Base-by-base conservation (phyloP, 2,888 invertebrate genomes). In the Apodemia duryi region DNA sequence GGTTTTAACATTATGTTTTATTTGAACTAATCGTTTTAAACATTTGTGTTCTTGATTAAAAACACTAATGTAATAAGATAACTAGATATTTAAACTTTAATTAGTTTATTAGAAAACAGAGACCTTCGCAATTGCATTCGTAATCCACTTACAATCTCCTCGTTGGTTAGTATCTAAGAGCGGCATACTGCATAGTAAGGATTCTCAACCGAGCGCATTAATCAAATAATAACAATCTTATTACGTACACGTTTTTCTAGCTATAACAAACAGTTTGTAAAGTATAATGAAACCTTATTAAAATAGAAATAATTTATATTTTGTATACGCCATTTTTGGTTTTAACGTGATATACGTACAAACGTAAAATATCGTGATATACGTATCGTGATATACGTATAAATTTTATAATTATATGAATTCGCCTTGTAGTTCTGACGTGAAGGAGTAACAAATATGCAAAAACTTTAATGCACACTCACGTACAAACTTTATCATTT, bases 211-310 rank as follows among this genome's bases (percentile, higher is more conserved):
- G 32, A 29, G 32, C 57, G 57, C 57, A 29, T 57, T 57, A 57
- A 57, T 57, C 57, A 57, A 32, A 57, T 57, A 57, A 57, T 32
- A 57, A 32, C 9, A 11, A 32, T 57, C 57, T 32, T 11, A 57
- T 57, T 57, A 57, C 57, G 32, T n/a, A 57, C 13, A 6, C 32
- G 6, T 29, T 29, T 57, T 10, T 49, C 13, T 10, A 49, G 49
- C n/a, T 49, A n/a, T n/a, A 10, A 32, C 2, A 7, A 21, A 29
- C 10, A 9, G 1, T 21, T 21, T 21, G 21, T 21, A 9, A 57
- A 57, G 5, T 46, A 57, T 21, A 29, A 29, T 11, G 32, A 57
- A 32, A 57, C 11, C 32, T 1, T 32, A 11, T 32, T 43, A 10
- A 4, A 46, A 46, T 29, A 29, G 29, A 4, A 29, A 9, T n/a